These are phyloP conservation scores for Limnothrissa miodon DNA, from an alignment of 2,113 vertebrate species.

Conservation along the genomic window DNA sequence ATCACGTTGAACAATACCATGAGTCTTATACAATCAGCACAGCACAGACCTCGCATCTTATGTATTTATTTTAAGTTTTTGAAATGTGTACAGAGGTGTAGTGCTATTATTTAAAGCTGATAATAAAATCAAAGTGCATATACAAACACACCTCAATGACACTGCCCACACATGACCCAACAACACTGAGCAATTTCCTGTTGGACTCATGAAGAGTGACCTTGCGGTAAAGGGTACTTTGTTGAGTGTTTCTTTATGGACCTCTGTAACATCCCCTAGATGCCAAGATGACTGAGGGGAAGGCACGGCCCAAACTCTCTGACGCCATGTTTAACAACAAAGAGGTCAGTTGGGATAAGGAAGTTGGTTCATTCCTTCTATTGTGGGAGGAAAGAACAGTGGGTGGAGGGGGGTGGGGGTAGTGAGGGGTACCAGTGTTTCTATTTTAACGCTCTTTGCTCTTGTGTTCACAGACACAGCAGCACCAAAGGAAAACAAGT, in stretches of 20 bases:
- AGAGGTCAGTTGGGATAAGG: constrained; percentile 49
- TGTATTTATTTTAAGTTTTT: too few species aligned
- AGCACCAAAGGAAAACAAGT: constrained; percentile 58
- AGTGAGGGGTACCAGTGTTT: neutral
- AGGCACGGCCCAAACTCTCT: constrained; percentile 69
- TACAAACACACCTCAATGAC: neutral
- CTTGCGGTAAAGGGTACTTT: neutral
- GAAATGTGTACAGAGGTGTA: too few species aligned
- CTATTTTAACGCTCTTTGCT: constrained; percentile 29
- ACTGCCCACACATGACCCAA: neutral
- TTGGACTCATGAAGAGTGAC: neutral
- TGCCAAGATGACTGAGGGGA: constrained; percentile 59
- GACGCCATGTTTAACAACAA: constrained; percentile 66
- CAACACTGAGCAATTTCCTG: neutral
- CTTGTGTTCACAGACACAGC: constrained; percentile 14
- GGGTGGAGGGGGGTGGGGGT: too few species aligned
- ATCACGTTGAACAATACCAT: neutral
- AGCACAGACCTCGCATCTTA: too few species aligned
- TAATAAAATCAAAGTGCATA: neutral
- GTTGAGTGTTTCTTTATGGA: neutral
- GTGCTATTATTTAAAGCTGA: neutral
- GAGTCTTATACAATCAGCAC: neutral
- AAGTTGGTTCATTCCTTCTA: neutral
- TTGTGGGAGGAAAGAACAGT: neutral
- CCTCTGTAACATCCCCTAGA: constrained; percentile 54